A percentile compares a stretch with the other conserved stretches of the same genome.
phyloP scores from a whole-genome alignment of 2,113 vertebrate species.

The Terrapene triunguis region DNA sequence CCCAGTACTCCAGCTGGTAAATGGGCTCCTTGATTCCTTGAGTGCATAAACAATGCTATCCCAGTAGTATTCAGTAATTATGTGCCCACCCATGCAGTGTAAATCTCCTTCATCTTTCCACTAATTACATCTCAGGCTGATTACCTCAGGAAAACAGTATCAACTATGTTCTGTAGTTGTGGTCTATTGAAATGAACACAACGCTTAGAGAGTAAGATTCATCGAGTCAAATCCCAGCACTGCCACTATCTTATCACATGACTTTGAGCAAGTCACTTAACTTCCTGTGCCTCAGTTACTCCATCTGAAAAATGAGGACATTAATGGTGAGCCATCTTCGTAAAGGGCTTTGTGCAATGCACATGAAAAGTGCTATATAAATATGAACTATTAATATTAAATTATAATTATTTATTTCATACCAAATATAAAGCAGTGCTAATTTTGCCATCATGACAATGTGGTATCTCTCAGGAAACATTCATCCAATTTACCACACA shows the following conservation, averaged over 20 bases:
- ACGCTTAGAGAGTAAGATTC: background rate
- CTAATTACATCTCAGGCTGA: background rate
- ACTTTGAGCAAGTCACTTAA: constrained; percentile 13
- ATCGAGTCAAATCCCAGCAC: background rate
- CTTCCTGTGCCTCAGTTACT: background rate
- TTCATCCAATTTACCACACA: background rate
- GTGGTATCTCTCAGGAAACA: background rate
- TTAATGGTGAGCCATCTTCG: background rate
- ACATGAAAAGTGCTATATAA: background rate
- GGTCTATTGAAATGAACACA: background rate
- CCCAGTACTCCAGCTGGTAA: background rate
- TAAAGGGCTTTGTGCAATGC: background rate
- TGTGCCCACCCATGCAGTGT: background rate
- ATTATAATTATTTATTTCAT: background rate
- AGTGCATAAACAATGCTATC: background rate
- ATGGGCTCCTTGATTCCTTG: background rate
- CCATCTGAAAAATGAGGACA: background rate
- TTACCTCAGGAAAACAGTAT: background rate
- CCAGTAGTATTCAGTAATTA: background rate
- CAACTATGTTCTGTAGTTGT: background rate
- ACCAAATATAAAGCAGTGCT: background rate
- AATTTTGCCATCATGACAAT: rapidly evolving
- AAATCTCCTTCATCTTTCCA: background rate
- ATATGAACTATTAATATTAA: background rate
- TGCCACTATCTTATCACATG: background rate